Evolutionary conservation across 2,888 invertebrate species (phyloP).

Genomic region (Drosophila yooni): DNA sequence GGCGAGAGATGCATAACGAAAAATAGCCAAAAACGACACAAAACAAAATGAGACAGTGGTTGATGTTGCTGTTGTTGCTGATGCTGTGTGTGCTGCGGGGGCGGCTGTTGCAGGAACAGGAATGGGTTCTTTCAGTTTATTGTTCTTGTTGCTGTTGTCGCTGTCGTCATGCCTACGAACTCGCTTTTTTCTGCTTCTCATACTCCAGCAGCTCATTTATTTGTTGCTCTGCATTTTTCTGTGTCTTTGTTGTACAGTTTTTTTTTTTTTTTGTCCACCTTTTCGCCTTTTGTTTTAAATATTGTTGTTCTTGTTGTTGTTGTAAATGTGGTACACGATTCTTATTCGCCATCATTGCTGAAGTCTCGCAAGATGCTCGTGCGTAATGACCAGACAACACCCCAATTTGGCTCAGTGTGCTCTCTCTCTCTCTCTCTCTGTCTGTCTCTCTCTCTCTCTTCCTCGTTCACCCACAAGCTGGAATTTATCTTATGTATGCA

Average conservation of each 20-base stretch:
- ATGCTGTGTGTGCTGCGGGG: conserved; percentile 1
- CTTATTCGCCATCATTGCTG: conserved; percentile 37
- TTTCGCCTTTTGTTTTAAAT: conserved; percentile 34
- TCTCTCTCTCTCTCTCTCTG: background rate
- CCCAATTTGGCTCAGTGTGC: conserved; percentile 1
- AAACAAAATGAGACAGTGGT: background rate
- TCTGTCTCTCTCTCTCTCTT: background rate
- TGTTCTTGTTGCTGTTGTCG: conserved; percentile 6
- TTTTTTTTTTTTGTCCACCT: background rate
- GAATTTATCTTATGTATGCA: background rate
- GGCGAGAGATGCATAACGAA: conserved; percentile 46
- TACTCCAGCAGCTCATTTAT: conserved; percentile 23
- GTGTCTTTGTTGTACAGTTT: conserved; percentile 27
- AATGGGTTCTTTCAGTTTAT: conserved; percentile 29
- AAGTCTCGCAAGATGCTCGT: conserved; percentile 35
- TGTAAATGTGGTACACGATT: conserved; percentile 19
- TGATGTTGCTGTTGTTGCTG: background rate
- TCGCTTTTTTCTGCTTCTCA: conserved; percentile 5
- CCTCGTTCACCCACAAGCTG: background rate
- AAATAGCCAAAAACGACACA: conserved; percentile 17
- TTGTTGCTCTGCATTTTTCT: conserved; percentile 42
- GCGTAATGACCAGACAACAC: conserved; percentile 31
- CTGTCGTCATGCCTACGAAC: conserved; percentile 42
- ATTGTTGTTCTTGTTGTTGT: conserved; percentile 3
- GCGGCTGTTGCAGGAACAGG: conserved; percentile 18